These are phyloP conservation scores for Perizoma affinitatum DNA, from an alignment of 2,888 invertebrate species.

Conservation along the genomic window DNA sequence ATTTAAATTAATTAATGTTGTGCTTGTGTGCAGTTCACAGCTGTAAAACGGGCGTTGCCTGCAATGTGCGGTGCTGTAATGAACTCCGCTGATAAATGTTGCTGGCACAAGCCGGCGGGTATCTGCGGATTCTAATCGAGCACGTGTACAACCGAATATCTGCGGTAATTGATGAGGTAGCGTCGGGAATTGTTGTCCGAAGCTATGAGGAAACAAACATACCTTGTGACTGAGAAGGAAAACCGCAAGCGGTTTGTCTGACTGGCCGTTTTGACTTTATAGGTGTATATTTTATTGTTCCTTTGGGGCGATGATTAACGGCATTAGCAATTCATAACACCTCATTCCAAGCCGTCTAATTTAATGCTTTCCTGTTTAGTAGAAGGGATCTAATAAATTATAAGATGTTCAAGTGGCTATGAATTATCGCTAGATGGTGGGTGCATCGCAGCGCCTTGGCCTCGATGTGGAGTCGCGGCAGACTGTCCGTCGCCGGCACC, in stretches of 20 bases:
- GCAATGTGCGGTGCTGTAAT: conserved; percentile 25
- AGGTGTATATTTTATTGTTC: not conserved
- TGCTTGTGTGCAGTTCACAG: conserved; percentile 32
- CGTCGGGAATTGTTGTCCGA: conserved; percentile 2
- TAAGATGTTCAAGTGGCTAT: conserved; percentile 25
- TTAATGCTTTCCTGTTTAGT: conserved; percentile 16
- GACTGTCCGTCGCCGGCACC: conserved; percentile 50
- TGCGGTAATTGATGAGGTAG: conserved; percentile 2
- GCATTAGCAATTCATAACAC: conserved; percentile 20
- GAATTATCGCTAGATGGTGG: conserved; percentile 33
- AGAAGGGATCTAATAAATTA: conserved; percentile 27
- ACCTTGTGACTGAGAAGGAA: conserved; percentile 26
- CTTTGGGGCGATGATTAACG: conserved; percentile 10
- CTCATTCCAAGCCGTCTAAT: conserved; percentile 11
- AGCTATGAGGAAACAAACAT: conserved; percentile 16
- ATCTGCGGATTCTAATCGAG: conserved; percentile 9
- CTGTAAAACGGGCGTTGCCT: conserved; percentile 33
- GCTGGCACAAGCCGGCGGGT: conserved; percentile 25
- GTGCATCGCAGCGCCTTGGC: conserved; percentile 44
- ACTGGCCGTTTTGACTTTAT: conserved; percentile 16
- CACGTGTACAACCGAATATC: conserved; percentile 13
- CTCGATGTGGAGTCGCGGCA: conserved; percentile 42
- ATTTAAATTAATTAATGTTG: conserved; percentile 45
- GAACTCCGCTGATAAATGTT: conserved; percentile 30
- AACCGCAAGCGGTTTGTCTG: conserved; percentile 28